phyloP scores from a whole-genome alignment of 2,888 invertebrate species.

The Seira sanloemensis region DNA sequence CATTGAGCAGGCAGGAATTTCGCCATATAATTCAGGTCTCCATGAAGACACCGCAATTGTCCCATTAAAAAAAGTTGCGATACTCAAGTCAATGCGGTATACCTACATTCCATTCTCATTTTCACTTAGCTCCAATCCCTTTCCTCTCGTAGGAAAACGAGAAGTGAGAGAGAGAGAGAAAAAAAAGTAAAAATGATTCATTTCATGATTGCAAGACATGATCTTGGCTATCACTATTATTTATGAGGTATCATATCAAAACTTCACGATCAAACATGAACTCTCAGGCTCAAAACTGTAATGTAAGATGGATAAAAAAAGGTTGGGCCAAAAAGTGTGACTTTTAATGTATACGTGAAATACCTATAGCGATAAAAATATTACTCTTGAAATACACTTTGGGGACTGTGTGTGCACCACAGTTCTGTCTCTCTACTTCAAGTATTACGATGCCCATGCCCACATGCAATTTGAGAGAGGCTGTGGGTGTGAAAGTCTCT shows the following conservation, averaged over 20 bases:
- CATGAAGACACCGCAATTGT: background rate
- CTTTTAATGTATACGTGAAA: conserved; percentile 3
- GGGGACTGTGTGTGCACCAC: background rate
- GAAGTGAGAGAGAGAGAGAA: conserved; percentile 27
- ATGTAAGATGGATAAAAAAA: conserved; percentile 9
- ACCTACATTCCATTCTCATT: conserved; percentile 22
- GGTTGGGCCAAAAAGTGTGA: conserved; percentile 20
- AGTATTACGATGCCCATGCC: background rate
- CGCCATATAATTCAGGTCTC: background rate
- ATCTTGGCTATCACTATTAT: conserved; percentile 56
- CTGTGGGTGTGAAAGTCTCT: conserved; percentile 22
- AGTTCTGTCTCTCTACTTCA: too few species aligned
- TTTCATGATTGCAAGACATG: conserved; percentile 53
- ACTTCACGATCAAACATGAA: conserved; percentile 57
- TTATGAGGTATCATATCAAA: conserved; percentile 56
- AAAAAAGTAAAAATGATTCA: conserved; percentile 54
- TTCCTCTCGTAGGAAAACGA: background rate
- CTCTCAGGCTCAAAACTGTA: conserved; percentile 29
- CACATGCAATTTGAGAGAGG: conserved; percentile 1
- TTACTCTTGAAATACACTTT: background rate
- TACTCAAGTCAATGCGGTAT: background rate
- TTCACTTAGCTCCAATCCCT: conserved; percentile 21
- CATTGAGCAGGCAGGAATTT: background rate
- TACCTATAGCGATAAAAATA: background rate
- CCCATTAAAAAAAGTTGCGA: conserved; percentile 8